These are phyloP conservation scores for Paramuricea clavata DNA, from an alignment of 92 coral and sea anemone species.

Conservation along the genomic window DNA sequence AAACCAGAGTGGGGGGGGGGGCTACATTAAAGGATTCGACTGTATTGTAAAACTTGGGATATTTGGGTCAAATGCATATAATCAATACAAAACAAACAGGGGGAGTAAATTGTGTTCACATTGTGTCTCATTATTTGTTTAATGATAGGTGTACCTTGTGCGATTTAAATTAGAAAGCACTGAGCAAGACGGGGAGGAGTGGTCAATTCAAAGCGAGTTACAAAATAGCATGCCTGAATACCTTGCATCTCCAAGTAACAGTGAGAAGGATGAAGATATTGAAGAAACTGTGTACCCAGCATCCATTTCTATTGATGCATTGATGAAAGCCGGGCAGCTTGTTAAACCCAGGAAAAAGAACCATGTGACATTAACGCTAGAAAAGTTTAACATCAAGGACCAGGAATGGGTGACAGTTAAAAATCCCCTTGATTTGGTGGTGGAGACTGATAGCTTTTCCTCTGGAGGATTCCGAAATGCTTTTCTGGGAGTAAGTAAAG, in stretches of 20 bases:
- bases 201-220: slow-evolving; percentile 22
- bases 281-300: slow-evolving; percentile 52
- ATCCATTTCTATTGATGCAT: slow-evolving; percentile 56
- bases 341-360: slow-evolving; percentile 51
- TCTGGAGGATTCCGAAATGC: slow-evolving; percentile 63
- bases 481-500: slow-evolving; percentile 44
- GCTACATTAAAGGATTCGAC: no score
- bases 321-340: slow-evolving; percentile 67
- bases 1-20: no score
- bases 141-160: slow-evolving; percentile 53
- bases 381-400: slow-evolving; percentile 34
- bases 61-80: no score
- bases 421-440: slow-evolving; percentile 33
- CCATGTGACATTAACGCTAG: slow-evolving; percentile 46
- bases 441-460: slow-evolving; percentile 59
- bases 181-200: slow-evolving; percentile 37
- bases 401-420: slow-evolving; percentile 56
- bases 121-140: slow-evolving; percentile 1
- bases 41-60: no score
- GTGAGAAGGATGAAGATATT: neutral
- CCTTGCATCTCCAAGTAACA: neutral
- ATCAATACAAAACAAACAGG: no score
- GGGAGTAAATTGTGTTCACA: no score
- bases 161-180: slow-evolving; percentile 48
- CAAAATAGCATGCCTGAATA: neutral